Conservation (phyloP, 2,113 vertebrate species). For the Bolborhynchus lineola region DNA sequence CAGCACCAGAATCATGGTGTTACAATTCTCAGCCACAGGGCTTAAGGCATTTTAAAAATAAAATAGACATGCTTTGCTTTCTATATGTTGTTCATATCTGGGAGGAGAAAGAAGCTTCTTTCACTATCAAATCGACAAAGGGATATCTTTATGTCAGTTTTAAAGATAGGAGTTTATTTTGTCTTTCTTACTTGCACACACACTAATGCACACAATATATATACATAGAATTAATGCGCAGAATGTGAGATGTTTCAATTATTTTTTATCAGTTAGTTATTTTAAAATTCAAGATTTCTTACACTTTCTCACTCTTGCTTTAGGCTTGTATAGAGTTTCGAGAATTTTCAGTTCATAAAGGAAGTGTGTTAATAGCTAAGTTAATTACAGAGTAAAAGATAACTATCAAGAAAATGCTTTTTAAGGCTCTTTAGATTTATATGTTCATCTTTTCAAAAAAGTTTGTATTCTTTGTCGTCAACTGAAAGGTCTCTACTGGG, state of each 20-base stretch:
- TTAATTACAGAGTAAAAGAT: not conserved
- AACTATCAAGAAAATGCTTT: not conserved
- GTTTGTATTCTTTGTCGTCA: not conserved
- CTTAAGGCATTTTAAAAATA: not conserved
- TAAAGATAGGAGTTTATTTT: not conserved
- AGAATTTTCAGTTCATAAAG: not conserved
- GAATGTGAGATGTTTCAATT: not conserved
- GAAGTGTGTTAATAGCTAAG: not conserved
- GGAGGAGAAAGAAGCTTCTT: not conserved
- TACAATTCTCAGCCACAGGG: not conserved
- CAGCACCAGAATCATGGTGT: not conserved
- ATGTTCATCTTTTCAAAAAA: not conserved
- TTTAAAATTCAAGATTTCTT: not conserved
- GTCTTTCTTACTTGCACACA: not conserved
- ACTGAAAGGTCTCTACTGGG: conserved; percentile 90
- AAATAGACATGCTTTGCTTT: not conserved
- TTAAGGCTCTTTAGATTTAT: not conserved
- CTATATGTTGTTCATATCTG: not conserved
- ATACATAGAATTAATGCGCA: not conserved
- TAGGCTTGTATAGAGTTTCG: not conserved
- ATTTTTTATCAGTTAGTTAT: not conserved
- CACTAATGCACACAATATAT: not conserved
- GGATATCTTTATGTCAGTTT: not conserved
- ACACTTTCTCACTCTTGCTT: not conserved
- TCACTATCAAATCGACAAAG: not conserved